Evolutionary conservation across 2,888 invertebrate genomes (phyloP), one percentile per base, ranked within the genome.

Genomic region (Drosophila pegasa): DNA sequence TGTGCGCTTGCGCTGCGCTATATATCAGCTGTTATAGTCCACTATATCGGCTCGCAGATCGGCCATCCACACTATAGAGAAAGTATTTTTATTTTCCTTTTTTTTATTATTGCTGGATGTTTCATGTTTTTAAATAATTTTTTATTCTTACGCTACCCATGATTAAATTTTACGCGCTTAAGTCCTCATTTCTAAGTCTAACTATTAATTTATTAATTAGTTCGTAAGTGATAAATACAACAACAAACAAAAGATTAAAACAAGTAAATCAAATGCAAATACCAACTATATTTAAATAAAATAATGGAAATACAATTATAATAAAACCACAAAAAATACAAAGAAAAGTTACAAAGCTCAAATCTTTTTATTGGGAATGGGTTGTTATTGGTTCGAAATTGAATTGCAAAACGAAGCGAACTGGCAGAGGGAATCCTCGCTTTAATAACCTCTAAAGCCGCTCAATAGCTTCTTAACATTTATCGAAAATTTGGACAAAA

Each of bases 141-240:
- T 27, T 64, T 35, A 35, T 62, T 63, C 41, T 45, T 62, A 58
- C 40, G 54, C 54, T 54, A 59, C 37, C 67, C 83, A 77, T 87
- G 72, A 71, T 74, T 69, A 60, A 89, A 68, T 82, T 78, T 54
- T 85, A 78, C 62, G 55, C 67, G 56, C 67, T 81, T 89, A 85
- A 85, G 89, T 65, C 56, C 55, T 76, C 67, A 72, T 82, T 73
- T 76, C 71, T 89, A 89, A 89, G 86, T 75, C 75, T 89, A 86
- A 86, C 75, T 87, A 88, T 78, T 87, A 88, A 87, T 89, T 87
- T 87, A 87, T 87, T 87, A 89, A 89, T 87, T 87, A 87, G 87
- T 87, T 80, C 57, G 87, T 89, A 87, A 82, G 87, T 48, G 61
- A 80, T 69, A 66, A 62, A 56, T 45, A 45, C 67, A 71, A 70